A percentile compares a stretch with the other conserved stretches of the same genome.
Evolutionary conservation across 2,797 vertebrate genomes (phyloP).

Genomic region (Lacerta agilis): DNA sequence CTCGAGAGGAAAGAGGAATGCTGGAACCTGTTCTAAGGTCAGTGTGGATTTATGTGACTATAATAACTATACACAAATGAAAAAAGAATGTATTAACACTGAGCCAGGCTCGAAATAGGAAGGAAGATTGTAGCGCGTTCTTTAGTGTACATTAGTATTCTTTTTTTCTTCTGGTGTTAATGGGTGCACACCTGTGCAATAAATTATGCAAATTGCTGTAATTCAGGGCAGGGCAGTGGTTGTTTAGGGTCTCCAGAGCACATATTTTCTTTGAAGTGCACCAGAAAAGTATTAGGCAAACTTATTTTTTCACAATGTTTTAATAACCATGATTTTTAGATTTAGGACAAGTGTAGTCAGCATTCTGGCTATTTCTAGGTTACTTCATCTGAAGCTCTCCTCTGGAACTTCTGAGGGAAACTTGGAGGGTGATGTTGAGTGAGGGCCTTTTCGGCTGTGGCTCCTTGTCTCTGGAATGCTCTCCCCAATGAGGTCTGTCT

Average conservation of each 20-base stretch:
- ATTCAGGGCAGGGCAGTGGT: background rate
- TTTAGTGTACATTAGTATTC: background rate
- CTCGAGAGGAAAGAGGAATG: constrained; percentile 58
- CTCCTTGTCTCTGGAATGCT: too few species aligned
- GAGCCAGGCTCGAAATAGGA: background rate
- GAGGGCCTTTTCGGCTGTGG: too few species aligned
- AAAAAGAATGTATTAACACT: constrained; percentile 42
- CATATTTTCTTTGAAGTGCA: background rate
- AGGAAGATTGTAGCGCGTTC: background rate
- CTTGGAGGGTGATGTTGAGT: too few species aligned
- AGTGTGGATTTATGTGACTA: constrained; percentile 51
- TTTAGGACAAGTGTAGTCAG: background rate
- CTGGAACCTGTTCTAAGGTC: constrained; percentile 68
- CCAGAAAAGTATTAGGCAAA: background rate
- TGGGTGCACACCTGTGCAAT: background rate
- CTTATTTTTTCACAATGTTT: background rate
- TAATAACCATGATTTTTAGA: background rate
- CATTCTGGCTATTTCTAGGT: background rate
- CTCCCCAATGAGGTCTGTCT: too few species aligned
- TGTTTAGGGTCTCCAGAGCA: background rate
- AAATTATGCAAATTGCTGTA: background rate
- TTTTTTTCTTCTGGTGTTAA: background rate
- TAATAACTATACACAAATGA: constrained; percentile 52
- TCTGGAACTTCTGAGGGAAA: too few species aligned
- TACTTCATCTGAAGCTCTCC: too few species aligned